Evolutionary conservation across 2,888 invertebrate genomes (phyloP).

Genomic region (Oscheius myriophilus): DNA sequence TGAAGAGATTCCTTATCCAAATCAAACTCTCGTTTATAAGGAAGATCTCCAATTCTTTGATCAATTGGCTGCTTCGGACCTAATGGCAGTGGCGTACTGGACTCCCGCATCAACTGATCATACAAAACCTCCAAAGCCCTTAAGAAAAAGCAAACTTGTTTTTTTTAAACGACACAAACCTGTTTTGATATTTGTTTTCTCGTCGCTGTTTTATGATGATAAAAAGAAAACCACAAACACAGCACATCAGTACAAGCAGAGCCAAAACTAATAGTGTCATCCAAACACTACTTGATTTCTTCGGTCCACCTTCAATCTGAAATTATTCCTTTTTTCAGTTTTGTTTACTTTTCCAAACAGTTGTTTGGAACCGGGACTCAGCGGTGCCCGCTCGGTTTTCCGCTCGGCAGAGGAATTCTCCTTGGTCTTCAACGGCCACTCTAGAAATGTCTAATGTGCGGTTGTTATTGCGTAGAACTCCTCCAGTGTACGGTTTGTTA

Average conservation of each 20-base stretch:
- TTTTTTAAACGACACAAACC: background rate
- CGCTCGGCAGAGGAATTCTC: constrained; percentile 76
- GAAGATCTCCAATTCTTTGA: constrained; percentile 37
- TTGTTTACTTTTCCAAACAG: constrained; percentile 23
- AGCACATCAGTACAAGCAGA: constrained; percentile 13
- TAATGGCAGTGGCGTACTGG: constrained; percentile 25
- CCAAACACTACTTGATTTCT: constrained; percentile 10
- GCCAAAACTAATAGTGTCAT: constrained; percentile 23
- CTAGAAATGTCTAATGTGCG: constrained; percentile 29
- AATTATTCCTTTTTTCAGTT: background rate
- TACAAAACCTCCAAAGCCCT: constrained; percentile 42
- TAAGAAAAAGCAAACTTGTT: constrained; percentile 7
- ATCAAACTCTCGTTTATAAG: constrained; percentile 39
- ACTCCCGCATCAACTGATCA: constrained; percentile 37
- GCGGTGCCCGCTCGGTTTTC: constrained; percentile 83
- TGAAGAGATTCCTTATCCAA: constrained; percentile 34
- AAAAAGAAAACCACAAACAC: constrained; percentile 20
- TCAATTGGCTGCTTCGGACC: constrained; percentile 40
- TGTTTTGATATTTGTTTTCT: constrained; percentile 23
- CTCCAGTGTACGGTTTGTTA: constrained; percentile 21
- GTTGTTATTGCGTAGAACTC: constrained; percentile 23
- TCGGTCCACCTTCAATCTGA: constrained; percentile 33
- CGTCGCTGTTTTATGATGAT: constrained; percentile 21
- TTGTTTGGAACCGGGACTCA: constrained; percentile 31
- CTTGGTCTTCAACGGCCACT: constrained; percentile 74